These are phyloP conservation scores for Pluvianellus socialis DNA, from an alignment of 2,113 vertebrate species.

Conservation along the genomic window DNA sequence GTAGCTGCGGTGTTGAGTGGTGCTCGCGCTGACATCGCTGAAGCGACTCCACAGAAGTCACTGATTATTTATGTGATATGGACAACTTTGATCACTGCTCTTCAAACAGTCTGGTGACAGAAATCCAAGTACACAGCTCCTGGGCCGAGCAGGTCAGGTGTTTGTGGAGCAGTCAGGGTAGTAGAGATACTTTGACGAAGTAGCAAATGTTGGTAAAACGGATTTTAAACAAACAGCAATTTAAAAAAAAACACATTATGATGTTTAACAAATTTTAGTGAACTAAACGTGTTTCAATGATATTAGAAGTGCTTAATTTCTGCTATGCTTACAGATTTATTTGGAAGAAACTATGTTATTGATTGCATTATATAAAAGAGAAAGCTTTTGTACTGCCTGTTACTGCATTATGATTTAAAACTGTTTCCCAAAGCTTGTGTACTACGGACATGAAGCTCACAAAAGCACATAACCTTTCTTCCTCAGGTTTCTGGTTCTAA, in stretches of 20 bases:
- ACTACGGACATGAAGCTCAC: neutral
- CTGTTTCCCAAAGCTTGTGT: slow-evolving; percentile 16
- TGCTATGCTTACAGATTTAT: neutral
- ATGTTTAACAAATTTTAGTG: neutral
- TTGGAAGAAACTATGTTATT: slow-evolving; percentile 23
- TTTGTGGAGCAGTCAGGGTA: neutral
- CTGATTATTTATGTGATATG: neutral
- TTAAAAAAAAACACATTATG: neutral
- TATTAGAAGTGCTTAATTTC: neutral
- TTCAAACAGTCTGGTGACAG: neutral
- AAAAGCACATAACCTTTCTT: slow-evolving; percentile 32
- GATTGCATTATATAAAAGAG: slow-evolving; percentile 29
- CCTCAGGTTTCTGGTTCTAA: slow-evolving; percentile 50
- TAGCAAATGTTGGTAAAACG: neutral
- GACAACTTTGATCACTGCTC: neutral
- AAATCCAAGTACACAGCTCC: neutral
- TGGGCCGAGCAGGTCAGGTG: neutral
- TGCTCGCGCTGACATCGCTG: neutral
- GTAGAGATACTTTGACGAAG: neutral
- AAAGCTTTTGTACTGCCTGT: slow-evolving; percentile 1
- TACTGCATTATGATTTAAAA: slow-evolving; percentile 40
- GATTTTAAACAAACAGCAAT: neutral
- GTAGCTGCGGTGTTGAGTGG: neutral
- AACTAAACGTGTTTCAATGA: neutral
- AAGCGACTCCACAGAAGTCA: neutral